Base-by-base conservation (phyloP, 2,888 invertebrate genomes). In the Sminthurides aquaticus region DNA sequence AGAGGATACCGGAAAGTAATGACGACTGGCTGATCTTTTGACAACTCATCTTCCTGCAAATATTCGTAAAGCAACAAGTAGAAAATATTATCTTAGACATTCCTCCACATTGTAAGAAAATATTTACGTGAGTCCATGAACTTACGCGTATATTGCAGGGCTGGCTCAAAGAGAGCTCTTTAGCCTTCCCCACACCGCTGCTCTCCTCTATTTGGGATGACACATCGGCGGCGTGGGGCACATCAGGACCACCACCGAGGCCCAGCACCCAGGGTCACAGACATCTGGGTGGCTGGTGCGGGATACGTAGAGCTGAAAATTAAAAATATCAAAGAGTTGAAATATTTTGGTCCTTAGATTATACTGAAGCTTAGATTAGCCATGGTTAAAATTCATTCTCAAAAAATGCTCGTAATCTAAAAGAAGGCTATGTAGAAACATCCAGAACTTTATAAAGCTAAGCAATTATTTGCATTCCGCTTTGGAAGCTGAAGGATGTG, bases 191-290 rank as follows among this genome's bases (percentile, higher is more conserved):
- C 85, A 85, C 84, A 82, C 84, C 85, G 84, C 82, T 84, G 84
- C 85, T 84, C 84, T 84, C 85, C 84, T 84, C 82, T 82, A 81
- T 82, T 79, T 77, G 76, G 77, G 78, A 78, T 74, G 76, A 76
- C 76, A 84, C 84, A 78, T 84, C 82, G 84, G 86, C 86, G 85
- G 87, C 87, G 85, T 87, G 90, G 90, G 94, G 93, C 87, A 87
- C 95, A 95, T 96, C 96, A 97, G 95, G 95, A 96, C 90, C 94
- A 95, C 91, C 91, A 95, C 95, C 90, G 95, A 94, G 95, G 95
- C 94, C 94, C 94, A 86, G 91, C 89, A 82, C 93, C 94, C 89
- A 95, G 90, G 89, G 92, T 83, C 81, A 85, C 84, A 80, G 81
- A 82, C 60, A 66, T 48, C 56, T 67, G 62, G 25, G 64, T 57